Evolutionary conservation across 2,113 vertebrate species (phyloP).

Genomic region (Trachemys scripta): DNA sequence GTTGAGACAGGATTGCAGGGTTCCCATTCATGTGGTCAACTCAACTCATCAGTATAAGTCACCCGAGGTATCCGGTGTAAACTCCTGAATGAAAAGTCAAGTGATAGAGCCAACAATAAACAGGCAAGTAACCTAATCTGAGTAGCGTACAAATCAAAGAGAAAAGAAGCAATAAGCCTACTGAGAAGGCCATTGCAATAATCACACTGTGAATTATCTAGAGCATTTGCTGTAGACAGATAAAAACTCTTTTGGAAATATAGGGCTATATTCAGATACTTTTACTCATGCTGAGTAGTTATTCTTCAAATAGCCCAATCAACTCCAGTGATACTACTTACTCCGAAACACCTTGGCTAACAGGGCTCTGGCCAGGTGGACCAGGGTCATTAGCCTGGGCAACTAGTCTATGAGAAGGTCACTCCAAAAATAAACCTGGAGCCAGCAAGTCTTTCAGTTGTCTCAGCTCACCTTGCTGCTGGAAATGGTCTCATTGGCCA

Average conservation of each 20-base stretch:
- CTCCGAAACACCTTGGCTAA: too few relatives aligned
- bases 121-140: conserved; percentile 20
- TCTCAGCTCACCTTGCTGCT: too few relatives aligned
- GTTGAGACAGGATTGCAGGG: conserved; percentile 48
- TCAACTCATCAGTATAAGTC: conserved; percentile 61
- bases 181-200: neutral
- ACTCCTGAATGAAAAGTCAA: conserved; percentile 45
- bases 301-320: neutral
- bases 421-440: too few relatives aligned
- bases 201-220: neutral
- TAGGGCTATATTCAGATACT: fast-evolving
- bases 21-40: conserved; percentile 71
- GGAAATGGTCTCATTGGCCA: too few relatives aligned
- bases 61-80: neutral
- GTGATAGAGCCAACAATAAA: conserved; percentile 53
- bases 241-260: neutral
- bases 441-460: too few relatives aligned
- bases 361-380: too few relatives aligned
- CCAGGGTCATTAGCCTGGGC: too few relatives aligned
- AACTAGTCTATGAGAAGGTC: too few relatives aligned
- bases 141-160: conserved; percentile 3
- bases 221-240: neutral
- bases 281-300: neutral
- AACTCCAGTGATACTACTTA: neutral
- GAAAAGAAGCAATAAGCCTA: neutral